Conservation (phyloP, 2,888 invertebrate genomes). For the Myopa testacea region DNA sequence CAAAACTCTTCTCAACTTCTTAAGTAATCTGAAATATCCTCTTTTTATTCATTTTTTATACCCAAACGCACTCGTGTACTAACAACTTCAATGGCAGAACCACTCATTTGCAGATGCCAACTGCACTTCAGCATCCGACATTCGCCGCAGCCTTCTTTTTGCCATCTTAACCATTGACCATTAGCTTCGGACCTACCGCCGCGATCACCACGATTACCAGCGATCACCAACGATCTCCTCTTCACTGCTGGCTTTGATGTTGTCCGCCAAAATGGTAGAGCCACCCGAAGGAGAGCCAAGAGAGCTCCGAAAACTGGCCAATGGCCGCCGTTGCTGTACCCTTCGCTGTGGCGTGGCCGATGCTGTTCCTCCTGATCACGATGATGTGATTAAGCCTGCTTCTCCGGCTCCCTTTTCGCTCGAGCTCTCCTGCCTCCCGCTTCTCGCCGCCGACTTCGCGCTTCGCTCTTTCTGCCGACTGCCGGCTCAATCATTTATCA, state of each 20-base stretch:
- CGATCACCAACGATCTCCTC: conserved; percentile 3
- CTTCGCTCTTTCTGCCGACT: conserved; percentile 3
- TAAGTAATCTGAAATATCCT: too few species aligned
- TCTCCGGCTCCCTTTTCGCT: neutral
- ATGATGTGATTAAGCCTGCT: conserved; percentile 36
- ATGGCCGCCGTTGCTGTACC: conserved; percentile 21
- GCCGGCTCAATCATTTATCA: conserved; percentile 33
- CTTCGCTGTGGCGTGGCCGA: neutral
- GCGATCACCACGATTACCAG: conserved; percentile 38
- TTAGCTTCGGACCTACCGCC: conserved; percentile 34
- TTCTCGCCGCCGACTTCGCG: neutral
- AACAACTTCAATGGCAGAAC: too few species aligned
- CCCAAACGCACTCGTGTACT: too few species aligned
- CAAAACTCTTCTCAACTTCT: too few species aligned
- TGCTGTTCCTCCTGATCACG: conserved; percentile 6
- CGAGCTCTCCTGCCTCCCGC: neutral
- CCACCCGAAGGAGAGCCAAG: neutral
- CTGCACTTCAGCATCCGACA: neutral
- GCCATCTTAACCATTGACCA: neutral
- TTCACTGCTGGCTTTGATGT: conserved; percentile 48
- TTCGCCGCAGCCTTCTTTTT: neutral
- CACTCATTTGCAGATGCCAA: too few species aligned
- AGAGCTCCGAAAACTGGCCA: conserved; percentile 20
- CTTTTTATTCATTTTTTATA: too few species aligned
- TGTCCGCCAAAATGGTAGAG: conserved; percentile 45